These are phyloP conservation scores for Amazona finschi DNA, from an alignment of 2,797 vertebrate species.

Conservation along the genomic window DNA sequence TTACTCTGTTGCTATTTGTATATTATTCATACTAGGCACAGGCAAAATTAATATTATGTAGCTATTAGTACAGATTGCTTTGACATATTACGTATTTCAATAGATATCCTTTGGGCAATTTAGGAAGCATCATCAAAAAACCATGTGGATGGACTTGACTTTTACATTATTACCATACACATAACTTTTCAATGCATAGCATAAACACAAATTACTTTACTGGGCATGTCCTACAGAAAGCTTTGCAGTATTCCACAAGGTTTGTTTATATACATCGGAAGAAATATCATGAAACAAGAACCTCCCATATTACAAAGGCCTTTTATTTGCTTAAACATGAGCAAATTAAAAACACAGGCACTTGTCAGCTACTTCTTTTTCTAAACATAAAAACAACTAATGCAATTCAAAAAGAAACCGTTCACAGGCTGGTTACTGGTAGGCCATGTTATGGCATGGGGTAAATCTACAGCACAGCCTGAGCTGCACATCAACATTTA, in stretches of 20 bases:
- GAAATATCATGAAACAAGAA: not conserved
- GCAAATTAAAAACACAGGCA: not conserved
- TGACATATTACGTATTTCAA: conserved; percentile 25
- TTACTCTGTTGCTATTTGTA: not conserved
- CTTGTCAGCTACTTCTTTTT: not conserved
- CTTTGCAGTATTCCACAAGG: not conserved
- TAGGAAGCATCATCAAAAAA: conserved; percentile 26
- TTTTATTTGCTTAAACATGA: not conserved
- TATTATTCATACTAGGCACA: not conserved
- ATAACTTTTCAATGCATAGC: not conserved
- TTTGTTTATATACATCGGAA: not conserved
- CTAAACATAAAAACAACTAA: not conserved
- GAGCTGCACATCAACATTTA: not conserved
- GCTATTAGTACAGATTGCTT: not conserved
- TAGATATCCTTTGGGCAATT: not conserved
- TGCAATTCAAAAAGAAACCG: not conserved
- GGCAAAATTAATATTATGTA: not conserved
- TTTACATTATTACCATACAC: not conserved
- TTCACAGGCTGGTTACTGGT: not conserved
- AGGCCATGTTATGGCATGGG: not conserved
- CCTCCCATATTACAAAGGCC: not conserved
- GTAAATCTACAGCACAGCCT: not conserved
- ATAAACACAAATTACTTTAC: not conserved
- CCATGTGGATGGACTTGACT: not conserved
- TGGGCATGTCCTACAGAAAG: not conserved